Evolutionary conservation across 2,797 vertebrate genomes (phyloP), one percentile per base, ranked within the genome.

Genomic region (Oreochromis mossambicus): DNA sequence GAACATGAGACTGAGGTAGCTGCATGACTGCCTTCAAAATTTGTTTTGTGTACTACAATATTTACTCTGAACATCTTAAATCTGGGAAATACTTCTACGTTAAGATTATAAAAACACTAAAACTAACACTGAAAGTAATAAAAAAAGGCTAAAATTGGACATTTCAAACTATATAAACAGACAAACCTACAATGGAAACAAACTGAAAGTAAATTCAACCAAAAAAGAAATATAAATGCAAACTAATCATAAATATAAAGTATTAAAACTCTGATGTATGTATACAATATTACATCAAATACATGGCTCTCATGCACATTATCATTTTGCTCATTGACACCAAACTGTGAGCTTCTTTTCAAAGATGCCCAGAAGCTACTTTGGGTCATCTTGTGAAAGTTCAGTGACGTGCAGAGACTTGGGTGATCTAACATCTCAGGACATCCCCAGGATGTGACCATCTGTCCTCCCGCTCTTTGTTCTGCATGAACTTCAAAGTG

Each of bases 401-500:
- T 78, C 41, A 55, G 4, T 46, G 41, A 70, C 5, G 34, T 81
- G 73, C 70, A 41, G 56, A 82, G 9, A 68, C 36, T 66, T 36
- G 36, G 36, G 7, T 14, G 6, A 68, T 58, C 38, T 58, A 10
- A 81, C 38, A n/a, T 51, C 21, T 17, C 1, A 7, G 6, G 24
- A 9, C 58, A 1, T 78, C 86, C 46, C 9, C 32, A 12, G 83
- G 73, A 83, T 41, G 77, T 24, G 78, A 86, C 86, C 85, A 78
- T 83, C 86, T 89, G 91, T 73, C 55, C 77, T 76, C 36, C 5
- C 5, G 2, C 46, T 68, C 54, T 77, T 77, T 83, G 63, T 78
- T 78, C 50, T 66, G n/a, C 68, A 50, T 61, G 5, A 70, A 26
- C 10, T 15, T 14, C 4, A 6, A 34, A 29, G 15, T 8, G 26